These are phyloP conservation scores for Yoshiicerus persimilis DNA, from an alignment of 1,140 invertebrate genomes.

Conservation along the genomic window DNA sequence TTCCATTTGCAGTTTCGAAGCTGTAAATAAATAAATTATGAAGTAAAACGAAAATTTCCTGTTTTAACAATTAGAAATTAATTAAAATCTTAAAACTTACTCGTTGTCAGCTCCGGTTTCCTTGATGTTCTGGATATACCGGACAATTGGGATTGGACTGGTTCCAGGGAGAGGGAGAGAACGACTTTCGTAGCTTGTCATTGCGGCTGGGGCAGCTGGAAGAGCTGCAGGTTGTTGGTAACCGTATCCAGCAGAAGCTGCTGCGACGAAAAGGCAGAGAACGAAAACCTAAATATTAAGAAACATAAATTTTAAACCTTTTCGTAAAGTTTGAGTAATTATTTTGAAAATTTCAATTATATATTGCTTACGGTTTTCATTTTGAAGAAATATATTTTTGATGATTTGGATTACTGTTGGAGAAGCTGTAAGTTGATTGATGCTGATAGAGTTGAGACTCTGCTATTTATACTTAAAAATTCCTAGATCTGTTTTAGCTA, in stretches of 20 bases:
- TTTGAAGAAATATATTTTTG: neutral
- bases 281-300: neutral
- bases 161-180: neutral
- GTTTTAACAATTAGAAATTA: neutral
- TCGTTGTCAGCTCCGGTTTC: neutral
- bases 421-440: neutral
- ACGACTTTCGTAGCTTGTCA: neutral
- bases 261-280: neutral
- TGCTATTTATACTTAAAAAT: neutral
- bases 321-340: neutral
- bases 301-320: neutral
- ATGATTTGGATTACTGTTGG: neutral
- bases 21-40: neutral
- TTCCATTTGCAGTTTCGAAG: neutral
- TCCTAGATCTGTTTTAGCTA: too few species aligned
- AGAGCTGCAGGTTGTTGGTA: too few species aligned
- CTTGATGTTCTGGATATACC: neutral
- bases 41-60: neutral
- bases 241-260: neutral
- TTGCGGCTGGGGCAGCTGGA: neutral
- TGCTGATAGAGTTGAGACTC: neutral
- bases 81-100: neutral
- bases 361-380: neutral
- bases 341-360: neutral
- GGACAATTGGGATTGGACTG: neutral